phyloP scores from a whole-genome alignment of 2,797 vertebrate species.

The Chromis chromis region DNA sequence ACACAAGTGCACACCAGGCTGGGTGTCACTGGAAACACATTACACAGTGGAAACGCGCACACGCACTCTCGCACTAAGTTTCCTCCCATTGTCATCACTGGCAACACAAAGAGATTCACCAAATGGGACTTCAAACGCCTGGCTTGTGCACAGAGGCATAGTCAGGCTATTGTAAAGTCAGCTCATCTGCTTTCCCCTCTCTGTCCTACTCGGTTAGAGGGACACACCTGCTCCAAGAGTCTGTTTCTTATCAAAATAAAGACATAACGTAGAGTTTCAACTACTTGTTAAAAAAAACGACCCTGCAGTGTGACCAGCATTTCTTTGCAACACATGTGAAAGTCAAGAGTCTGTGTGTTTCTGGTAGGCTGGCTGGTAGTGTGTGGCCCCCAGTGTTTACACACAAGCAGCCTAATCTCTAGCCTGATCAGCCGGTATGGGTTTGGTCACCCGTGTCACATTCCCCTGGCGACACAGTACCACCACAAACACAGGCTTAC shows the following conservation, averaged over 20 bases:
- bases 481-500: conserved; percentile 52
- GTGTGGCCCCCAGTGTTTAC: conserved; percentile 77
- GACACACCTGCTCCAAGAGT: conserved; percentile 11
- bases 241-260: neutral
- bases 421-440: conserved; percentile 71
- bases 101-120: conserved; percentile 55
- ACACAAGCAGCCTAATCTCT: conserved; percentile 75
- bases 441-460: conserved; percentile 78
- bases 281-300: neutral
- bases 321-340: conserved; percentile 8
- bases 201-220: neutral
- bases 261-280: neutral
- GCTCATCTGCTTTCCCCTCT: conserved; percentile 12
- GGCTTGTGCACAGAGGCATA: neutral
- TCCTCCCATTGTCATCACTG: conserved; percentile 75
- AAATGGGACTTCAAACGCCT: conserved; percentile 47
- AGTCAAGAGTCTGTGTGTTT: conserved; percentile 14
- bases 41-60: conserved; percentile 69
- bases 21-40: conserved; percentile 78
- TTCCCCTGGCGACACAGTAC: conserved; percentile 64
- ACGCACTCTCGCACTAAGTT: conserved; percentile 31
- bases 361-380: conserved; percentile 31
- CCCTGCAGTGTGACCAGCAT: too few species aligned
- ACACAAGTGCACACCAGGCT: conserved; percentile 69
- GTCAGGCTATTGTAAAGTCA: neutral